Evolutionary conservation across 2,113 vertebrate species (phyloP).

Genomic region (Aleadryas rufinucha): DNA sequence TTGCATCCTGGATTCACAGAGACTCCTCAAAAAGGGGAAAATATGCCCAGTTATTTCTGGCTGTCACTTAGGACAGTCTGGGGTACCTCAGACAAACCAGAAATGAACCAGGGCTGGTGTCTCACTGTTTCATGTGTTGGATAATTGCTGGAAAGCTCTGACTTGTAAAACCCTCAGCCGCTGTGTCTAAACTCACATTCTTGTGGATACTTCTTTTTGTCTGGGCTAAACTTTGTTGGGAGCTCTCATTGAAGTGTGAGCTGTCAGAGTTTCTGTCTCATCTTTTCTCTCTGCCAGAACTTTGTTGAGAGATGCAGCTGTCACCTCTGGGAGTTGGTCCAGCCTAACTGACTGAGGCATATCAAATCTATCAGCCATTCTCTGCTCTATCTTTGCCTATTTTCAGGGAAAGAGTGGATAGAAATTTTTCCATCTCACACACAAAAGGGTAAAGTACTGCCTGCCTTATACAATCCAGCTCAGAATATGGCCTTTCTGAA

Average conservation of each 20-base stretch:
- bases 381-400: background rate
- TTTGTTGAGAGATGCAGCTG: background rate
- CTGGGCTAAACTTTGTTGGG: background rate
- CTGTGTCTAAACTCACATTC: background rate
- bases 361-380: background rate
- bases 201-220: background rate
- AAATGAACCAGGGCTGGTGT: accelerated
- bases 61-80: background rate
- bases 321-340: background rate
- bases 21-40: background rate
- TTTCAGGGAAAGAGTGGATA: background rate
- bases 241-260: background rate
- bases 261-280: background rate
- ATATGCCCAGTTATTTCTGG: background rate
- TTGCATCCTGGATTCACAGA: no score
- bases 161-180: background rate
- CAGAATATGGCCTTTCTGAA: background rate
- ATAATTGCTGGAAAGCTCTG: background rate
- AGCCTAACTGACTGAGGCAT: background rate
- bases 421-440: background rate
- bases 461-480: background rate
- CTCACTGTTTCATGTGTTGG: accelerated
- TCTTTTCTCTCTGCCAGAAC: background rate
- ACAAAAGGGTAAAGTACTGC: background rate
- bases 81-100: accelerated